Evolutionary conservation across 2,113 vertebrate genomes (phyloP), one percentile per base, ranked within the genome.

Genomic region (Nibea coibor): DNA sequence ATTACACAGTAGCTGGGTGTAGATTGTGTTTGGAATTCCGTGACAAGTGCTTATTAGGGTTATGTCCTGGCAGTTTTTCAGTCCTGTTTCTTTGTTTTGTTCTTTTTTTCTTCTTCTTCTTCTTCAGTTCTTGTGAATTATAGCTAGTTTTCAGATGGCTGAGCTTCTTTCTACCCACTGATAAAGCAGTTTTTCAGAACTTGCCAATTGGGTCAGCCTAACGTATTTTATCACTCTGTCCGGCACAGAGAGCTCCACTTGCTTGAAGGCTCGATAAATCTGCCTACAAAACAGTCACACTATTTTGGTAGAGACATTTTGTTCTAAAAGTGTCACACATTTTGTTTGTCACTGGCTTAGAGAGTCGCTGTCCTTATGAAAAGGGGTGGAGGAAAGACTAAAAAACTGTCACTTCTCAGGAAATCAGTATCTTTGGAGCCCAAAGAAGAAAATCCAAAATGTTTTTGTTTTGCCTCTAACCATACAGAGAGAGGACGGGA

Each of bases 141-240:
- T 42, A 47, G 57, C 57, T 24, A 15, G 22, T 57, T 65, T 57
- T 78, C 79, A 62, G 70, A 16, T n/a, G 5, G 43, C 61, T 61
- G 51, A 61, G 74, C 69, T 58, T 72, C 80, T 72, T 67, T 72
- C 26, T 47, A 59, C 8, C 54, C 15, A 50, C 51, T 20, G 56
- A 88, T 83, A 75, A 84, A 86, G 80, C 71, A 53, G 35, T 86
- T 75, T 82, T 87, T 81, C 47, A 51, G 63, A 81, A 87, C 17
- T 69, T 80, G 80, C 74, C 82, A 90, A 88, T 64, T 90, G 81
- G 88, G 87, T 93, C 89, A 91, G 72, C 35, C 7, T 14, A 19
- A 70, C 87, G 80, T 84, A 58, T 90, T 90, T 87, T 86, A 91
- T 91, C 81, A 82, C 81, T 87, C 70, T 80, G 90, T 87, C 87